phyloP scores from a whole-genome alignment of 2,888 invertebrate species.

The Lydus trimaculatus region DNA sequence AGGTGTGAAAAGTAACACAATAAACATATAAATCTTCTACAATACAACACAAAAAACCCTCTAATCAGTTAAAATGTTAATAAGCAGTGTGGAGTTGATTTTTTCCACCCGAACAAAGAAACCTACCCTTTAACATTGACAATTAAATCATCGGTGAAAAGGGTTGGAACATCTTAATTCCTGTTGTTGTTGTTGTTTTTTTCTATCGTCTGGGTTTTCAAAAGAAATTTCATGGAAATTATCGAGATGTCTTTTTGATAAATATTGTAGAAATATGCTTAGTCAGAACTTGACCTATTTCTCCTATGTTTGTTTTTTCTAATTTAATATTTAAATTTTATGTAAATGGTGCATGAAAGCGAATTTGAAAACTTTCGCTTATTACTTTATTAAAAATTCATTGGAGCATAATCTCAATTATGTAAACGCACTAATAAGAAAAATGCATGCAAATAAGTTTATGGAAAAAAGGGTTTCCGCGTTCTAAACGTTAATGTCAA shows the following conservation, averaged over 20 bases:
- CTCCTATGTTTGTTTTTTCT: background rate
- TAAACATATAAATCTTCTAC: conserved; percentile 19
- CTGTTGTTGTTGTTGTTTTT: background rate
- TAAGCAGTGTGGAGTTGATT: conserved; percentile 22
- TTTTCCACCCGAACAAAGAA: background rate
- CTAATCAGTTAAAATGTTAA: conserved; percentile 30
- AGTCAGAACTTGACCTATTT: conserved; percentile 15
- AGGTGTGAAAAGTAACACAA: conserved; percentile 21
- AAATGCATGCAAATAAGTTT: background rate
- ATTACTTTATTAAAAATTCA: background rate
- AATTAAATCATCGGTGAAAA: conserved; percentile 27
- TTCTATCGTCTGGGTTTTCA: background rate
- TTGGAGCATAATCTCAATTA: background rate
- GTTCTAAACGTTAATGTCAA: background rate
- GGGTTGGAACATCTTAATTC: conserved; percentile 30
- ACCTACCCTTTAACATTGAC: conserved; percentile 14
- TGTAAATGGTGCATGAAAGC: conserved; percentile 16
- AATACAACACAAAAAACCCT: background rate
- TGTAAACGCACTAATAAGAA: background rate
- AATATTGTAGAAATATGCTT: conserved; percentile 8
- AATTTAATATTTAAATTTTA: conserved; percentile 5
- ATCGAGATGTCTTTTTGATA: conserved; percentile 20
- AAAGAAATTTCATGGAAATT: conserved; percentile 32
- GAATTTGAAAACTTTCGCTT: background rate
- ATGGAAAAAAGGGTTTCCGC: background rate